Conservation (phyloP, 2,113 vertebrate genomes). For the Zosterops japonicus region DNA sequence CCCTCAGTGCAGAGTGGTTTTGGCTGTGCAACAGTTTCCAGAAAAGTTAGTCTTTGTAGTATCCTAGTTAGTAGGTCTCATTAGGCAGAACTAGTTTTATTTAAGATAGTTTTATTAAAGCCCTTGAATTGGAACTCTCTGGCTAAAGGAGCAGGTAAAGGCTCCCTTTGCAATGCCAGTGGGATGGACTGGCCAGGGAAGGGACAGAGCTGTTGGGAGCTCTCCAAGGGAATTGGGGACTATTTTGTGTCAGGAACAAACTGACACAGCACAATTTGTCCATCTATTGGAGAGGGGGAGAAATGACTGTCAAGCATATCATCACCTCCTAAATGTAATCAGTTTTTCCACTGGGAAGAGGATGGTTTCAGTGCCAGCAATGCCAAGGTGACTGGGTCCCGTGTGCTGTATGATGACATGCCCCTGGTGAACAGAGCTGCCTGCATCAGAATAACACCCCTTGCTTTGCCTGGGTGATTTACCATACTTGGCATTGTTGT, state of each 20-base stretch:
- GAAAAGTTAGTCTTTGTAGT: background rate
- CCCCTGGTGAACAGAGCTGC: background rate
- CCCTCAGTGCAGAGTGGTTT: rapidly evolving
- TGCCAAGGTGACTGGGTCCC: background rate
- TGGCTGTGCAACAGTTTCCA: background rate
- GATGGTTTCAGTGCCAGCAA: background rate
- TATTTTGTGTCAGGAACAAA: background rate
- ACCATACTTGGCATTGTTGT: background rate
- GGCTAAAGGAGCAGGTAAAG: background rate
- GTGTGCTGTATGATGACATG: background rate
- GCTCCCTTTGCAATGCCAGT: background rate
- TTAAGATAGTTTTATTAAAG: background rate
- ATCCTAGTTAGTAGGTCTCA: background rate
- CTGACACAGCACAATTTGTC: background rate
- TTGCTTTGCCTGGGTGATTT: background rate
- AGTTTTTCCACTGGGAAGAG: background rate
- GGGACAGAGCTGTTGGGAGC: background rate
- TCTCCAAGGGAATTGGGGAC: rapidly evolving
- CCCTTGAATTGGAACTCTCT: background rate
- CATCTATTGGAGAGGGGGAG: background rate
- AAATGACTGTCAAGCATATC: background rate
- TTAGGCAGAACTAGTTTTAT: background rate
- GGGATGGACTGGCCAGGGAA: background rate
- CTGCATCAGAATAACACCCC: background rate
- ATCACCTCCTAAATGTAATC: background rate